Base-by-base conservation (phyloP, 2,113 vertebrate genomes). In the Siphamia tubifer region DNA sequence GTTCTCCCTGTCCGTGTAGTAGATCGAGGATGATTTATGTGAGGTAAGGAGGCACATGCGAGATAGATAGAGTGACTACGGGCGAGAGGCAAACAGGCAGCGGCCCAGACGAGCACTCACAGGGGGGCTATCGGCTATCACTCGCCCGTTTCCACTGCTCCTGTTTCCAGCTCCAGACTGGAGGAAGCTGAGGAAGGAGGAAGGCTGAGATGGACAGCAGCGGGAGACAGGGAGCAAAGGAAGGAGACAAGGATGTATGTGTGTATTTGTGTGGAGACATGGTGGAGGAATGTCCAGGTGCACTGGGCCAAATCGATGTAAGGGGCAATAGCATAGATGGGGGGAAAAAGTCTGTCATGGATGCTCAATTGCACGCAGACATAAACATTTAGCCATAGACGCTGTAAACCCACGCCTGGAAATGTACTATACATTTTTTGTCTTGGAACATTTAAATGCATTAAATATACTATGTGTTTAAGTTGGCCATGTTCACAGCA, bases 11-110 rank as follows among this genome's bases (percentile, higher is more conserved):
- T 88, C 82, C 17, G 6, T 53, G 62, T 19, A 51, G 85, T 39
- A 43, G 82, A 88, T 75, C 62, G 69, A 68, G 77, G 74, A 87
- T 88, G 89, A 90, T 91, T 92, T 89, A 91, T 92, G 81, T 65
- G 77, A 80, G 86, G 73, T 74, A 54, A 30, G 56, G 82, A 75
- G 64, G 62, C 57, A 31, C 56, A 36, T 65, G 65, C 70, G 55
- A 73, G 78, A 86, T 70, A 78, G 80, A 87, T 83, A 47, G 79
- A 85, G 79, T 74, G 84, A 73, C 80, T 63, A 17, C 20, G 24
- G 19, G 39, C 7, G 32, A 77, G 53, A 72, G 32, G 69, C 57
- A 42, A 68, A 67, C 54, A 56, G 80, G 69, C 79, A 31, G 78
- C 40, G 57, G 83, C 85, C 77, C 68, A 83, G 71, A 86, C 70